Conservation (phyloP, 2,888 invertebrate species). For the Leucozona laternaria region DNA sequence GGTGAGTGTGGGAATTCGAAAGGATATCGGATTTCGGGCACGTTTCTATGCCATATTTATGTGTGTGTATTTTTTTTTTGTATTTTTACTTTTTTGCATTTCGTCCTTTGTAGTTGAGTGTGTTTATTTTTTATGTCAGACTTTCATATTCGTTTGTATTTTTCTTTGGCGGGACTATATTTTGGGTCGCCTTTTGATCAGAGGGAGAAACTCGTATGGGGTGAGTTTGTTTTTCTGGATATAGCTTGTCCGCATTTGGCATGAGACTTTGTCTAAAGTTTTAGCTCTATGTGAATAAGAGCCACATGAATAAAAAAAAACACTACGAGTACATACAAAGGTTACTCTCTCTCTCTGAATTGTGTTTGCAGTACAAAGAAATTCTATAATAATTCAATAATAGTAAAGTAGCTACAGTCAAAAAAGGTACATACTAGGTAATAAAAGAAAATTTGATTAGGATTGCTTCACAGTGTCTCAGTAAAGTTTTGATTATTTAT, state of each 20-base stretch:
- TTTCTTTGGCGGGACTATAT: constrained; percentile 56
- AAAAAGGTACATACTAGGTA: no score
- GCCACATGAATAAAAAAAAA: constrained; percentile 3
- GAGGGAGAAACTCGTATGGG: constrained; percentile 2
- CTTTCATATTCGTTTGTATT: constrained; percentile 47
- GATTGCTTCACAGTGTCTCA: no score
- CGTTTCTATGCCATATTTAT: constrained; percentile 71
- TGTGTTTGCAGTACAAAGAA: constrained; percentile 39
- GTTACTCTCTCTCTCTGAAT: constrained; percentile 38
- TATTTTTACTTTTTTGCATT: constrained; percentile 22
- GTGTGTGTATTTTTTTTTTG: constrained; percentile 28
- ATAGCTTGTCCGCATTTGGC: background rate
- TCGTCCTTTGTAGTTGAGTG: constrained; percentile 54
- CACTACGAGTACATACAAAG: constrained; percentile 4
- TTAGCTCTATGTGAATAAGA: background rate
- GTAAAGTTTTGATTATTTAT: no score
- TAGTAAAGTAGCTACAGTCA: no score
- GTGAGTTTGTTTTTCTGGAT: background rate
- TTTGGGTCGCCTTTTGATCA: constrained; percentile 22
- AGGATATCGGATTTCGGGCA: constrained; percentile 74
- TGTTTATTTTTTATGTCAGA: constrained; percentile 11
- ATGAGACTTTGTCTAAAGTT: constrained; percentile 22
- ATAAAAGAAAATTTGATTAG: no score
- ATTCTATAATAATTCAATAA: no score
- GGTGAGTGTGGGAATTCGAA: constrained; percentile 63